These are phyloP conservation scores for Scartelaos histophorus DNA, from an alignment of 2,113 vertebrate species.

Conservation along the genomic window DNA sequence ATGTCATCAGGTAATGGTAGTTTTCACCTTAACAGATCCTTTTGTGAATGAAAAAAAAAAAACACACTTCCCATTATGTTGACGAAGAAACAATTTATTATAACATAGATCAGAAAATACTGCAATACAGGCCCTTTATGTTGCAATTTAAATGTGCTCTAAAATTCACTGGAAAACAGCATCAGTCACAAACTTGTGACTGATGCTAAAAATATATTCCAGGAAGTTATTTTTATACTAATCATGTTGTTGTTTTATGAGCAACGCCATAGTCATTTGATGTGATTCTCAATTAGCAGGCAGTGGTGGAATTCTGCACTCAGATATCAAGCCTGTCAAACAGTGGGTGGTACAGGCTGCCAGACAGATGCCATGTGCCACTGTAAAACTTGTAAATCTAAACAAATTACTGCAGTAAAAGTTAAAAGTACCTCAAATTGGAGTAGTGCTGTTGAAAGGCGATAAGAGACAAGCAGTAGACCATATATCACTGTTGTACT, in stretches of 20 bases:
- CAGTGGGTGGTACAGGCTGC: neutral
- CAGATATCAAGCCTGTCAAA: neutral
- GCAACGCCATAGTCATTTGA: neutral
- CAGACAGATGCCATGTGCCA: neutral
- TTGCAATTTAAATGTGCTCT: no score
- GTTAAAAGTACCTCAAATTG: slow-evolving; percentile 9
- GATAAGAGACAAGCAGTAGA: slow-evolving; percentile 12
- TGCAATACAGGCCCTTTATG: no score
- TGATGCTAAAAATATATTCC: neutral
- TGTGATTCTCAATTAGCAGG: neutral
- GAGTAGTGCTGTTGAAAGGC: slow-evolving; percentile 20
- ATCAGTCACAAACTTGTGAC: no score
- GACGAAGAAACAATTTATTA: no score
- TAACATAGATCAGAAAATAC: no score
- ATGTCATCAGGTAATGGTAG: no score
- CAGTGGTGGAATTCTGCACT: neutral
- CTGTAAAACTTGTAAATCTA: neutral
- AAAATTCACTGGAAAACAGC: no score
- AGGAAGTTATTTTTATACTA: neutral
- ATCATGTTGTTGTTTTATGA: neutral
- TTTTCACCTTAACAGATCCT: no score
- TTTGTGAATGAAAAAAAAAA: no score
- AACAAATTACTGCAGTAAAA: slow-evolving; percentile 6
- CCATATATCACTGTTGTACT: slow-evolving; percentile 6
- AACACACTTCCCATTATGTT: no score